Evolutionary conservation across 1,140 invertebrate genomes (phyloP).

Genomic region (Drosophila obscura): DNA sequence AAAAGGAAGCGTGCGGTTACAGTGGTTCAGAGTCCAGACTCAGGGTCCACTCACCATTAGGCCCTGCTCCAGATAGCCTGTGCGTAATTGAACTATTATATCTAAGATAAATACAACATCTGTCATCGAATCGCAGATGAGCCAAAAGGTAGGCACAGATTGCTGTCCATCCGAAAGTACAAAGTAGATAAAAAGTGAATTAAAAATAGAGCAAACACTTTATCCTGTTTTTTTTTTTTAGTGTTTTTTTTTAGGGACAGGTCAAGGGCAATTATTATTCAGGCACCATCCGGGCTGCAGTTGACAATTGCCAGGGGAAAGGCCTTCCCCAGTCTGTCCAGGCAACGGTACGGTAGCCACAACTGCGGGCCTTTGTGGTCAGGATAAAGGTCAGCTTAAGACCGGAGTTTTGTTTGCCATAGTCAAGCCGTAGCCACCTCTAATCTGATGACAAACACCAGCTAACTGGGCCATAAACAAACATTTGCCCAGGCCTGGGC

Average conservation of each 20-base stretch:
- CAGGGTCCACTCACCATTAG: conserved; percentile 88
- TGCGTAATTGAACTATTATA: conserved; percentile 95
- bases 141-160: conserved; percentile 89
- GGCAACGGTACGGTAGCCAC: background rate
- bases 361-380: conserved; percentile 20
- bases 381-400: conserved; percentile 63
- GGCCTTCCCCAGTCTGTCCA: background rate
- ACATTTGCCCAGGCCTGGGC: conserved; percentile 59
- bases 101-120: conserved; percentile 95
- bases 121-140: conserved; percentile 91
- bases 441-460: conserved; percentile 73
- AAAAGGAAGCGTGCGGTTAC: too few species aligned
- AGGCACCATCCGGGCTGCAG: conserved; percentile 32
- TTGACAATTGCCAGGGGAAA: conserved; percentile 55
- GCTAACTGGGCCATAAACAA: conserved; percentile 65
- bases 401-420: conserved; percentile 32
- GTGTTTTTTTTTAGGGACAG: conserved; percentile 39
- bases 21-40: too few species aligned
- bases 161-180: conserved; percentile 83
- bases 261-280: conserved; percentile 66
- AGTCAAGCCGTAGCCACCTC: conserved; percentile 41
- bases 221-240: conserved; percentile 6
- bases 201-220: conserved; percentile 5
- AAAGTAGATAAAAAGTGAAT: conserved; percentile 5
- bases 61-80: conserved; percentile 97